phyloP scores from a whole-genome alignment of 2,113 vertebrate species.

The Antennarius striatus region DNA sequence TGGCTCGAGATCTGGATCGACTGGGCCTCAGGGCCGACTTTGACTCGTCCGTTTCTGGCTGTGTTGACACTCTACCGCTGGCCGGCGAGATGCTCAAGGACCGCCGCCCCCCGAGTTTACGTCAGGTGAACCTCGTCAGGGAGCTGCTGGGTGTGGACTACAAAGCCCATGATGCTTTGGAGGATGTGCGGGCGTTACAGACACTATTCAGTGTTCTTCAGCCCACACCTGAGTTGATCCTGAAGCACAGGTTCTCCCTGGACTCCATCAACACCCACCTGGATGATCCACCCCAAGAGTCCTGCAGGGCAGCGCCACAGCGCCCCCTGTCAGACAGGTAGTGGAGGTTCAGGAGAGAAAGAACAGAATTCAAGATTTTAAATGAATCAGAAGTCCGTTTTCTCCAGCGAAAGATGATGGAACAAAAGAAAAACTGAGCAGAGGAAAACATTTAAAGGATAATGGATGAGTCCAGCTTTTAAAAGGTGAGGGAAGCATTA shows the following conservation, averaged over 20 bases:
- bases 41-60: conserved; percentile 56
- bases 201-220: conserved; percentile 58
- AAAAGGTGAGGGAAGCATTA: too few species aligned
- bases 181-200: conserved; percentile 73
- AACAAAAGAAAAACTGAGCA: too few species aligned
- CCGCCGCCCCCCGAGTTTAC: conserved; percentile 58
- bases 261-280: conserved; percentile 19
- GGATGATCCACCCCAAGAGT: background rate
- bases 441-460: too few species aligned
- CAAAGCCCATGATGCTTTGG: conserved; percentile 72
- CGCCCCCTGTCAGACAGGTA: conserved; percentile 25
- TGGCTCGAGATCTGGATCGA: conserved; percentile 62
- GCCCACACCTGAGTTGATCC: conserved; percentile 43
- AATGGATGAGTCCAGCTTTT: too few species aligned
- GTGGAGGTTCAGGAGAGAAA: conserved; percentile 1
- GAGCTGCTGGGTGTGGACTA: conserved; percentile 70
- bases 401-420: too few species aligned
- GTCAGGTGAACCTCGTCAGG: conserved; percentile 71
- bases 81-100: conserved; percentile 65
- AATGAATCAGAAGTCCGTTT: background rate
- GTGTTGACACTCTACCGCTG: conserved; percentile 72
- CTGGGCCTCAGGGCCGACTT: conserved; percentile 61
- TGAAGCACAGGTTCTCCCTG: conserved; percentile 61
- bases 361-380: background rate
- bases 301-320: conserved; percentile 16